Evolutionary conservation across 2,888 invertebrate genomes (phyloP).

Genomic region (Chironomus riparius): DNA sequence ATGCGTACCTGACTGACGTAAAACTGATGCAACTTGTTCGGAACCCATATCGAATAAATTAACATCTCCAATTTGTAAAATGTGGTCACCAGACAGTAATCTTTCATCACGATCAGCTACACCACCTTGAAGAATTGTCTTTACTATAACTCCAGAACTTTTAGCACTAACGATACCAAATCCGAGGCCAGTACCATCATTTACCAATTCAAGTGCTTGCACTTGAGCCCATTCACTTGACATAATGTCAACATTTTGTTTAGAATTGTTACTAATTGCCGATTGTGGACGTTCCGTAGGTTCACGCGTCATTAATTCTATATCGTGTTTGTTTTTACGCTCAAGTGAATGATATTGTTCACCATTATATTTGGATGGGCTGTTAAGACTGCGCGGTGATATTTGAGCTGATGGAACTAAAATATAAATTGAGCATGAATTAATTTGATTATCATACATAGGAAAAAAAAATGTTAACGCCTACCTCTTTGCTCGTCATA

Average conservation of each 20-base stretch:
- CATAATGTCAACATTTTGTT: conserved; percentile 60
- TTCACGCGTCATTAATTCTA: conserved; percentile 50
- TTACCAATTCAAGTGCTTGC: conserved; percentile 93
- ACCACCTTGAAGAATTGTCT: conserved; percentile 94
- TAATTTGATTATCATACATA: background rate
- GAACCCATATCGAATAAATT: conserved; percentile 94
- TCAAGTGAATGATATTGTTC: conserved; percentile 80
- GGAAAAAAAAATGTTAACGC: background rate
- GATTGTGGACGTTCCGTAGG: conserved; percentile 48
- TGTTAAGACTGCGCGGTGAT: conserved; percentile 59
- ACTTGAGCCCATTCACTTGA: conserved; percentile 92
- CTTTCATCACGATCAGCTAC: conserved; percentile 97
- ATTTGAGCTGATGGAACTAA: conserved; percentile 63
- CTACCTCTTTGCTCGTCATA: conserved; percentile 56
- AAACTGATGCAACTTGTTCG: conserved; percentile 91
- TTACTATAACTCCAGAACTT: conserved; percentile 98
- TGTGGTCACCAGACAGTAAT: conserved; percentile 94
- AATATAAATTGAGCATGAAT: background rate
- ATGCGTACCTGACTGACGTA: conserved; percentile 90
- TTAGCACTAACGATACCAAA: conserved; percentile 97
- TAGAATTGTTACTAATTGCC: conserved; percentile 57
- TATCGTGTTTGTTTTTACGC: conserved; percentile 45
- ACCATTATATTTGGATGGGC: conserved; percentile 35
- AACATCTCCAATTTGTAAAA: conserved; percentile 89
- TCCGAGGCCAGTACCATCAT: conserved; percentile 95